Base-by-base conservation (phyloP, 2,113 vertebrate genomes). In the Neolamprologus toae region DNA sequence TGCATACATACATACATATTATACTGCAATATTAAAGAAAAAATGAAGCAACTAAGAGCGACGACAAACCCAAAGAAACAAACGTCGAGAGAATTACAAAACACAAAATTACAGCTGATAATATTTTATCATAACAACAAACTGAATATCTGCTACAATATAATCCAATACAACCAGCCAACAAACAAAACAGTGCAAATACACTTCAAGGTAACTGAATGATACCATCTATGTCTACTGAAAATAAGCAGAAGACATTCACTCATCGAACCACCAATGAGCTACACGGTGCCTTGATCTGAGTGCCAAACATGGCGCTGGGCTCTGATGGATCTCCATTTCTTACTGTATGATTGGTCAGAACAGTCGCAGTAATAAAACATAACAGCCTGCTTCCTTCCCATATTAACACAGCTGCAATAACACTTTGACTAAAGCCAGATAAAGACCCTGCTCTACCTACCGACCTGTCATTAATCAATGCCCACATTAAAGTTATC, bases 171-270 rank as follows among this genome's bases (percentile, higher is more conserved):
- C 9, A 63, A 33, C 3, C 33, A 37, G 10, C 33, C n/a, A 71
- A 14, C 19, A 68, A 40, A 68, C 10, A 61, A 61, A 61, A n/a
- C 31, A 3, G 61, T 66, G 35, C 33, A 71, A 71, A 71, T 14
- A 40, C 0, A 71, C 35, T 40, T 40, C 0, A 2, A 23, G 19
- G 35, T 42, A 42, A 42, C n/a, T 68, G 12, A 2, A 9, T 14
- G 35, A 23, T 42, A 21, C 4, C 12, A 3, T 71, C 12, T 40
- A 3, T 1, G 0, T 14, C 1, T 40, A 0, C 35, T 40, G 33
- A 66, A 0, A 66, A 37, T 13, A 37, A 66, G 28, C 33, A 37
- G 61, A 66, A 66, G 10, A 37, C 31, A 8, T 12, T n/a, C 61
- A n/a, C 17, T 66, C 61, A n/a, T 35, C 31, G 6, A 66, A 0